Conservation (phyloP, 2,888 invertebrate genomes). For the Mythimna loreyi region DNA sequence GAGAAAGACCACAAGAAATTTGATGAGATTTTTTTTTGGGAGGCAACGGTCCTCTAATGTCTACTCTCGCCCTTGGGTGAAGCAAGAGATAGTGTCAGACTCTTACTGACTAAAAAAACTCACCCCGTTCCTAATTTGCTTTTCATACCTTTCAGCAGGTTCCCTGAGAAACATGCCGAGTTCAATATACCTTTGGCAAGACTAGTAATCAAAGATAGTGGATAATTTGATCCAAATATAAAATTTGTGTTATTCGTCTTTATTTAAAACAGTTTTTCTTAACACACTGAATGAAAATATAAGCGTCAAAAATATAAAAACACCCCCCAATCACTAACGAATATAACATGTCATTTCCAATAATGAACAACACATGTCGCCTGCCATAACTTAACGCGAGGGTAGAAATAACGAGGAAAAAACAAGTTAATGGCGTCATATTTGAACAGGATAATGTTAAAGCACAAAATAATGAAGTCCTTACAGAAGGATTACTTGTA, state of each 20-base stretch:
- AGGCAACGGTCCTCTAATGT: no score
- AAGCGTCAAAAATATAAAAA: slow-evolving; percentile 31
- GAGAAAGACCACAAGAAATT: no score
- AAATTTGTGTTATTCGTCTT: neutral
- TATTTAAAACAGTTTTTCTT: neutral
- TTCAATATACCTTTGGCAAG: no score
- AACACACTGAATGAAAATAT: slow-evolving; percentile 8
- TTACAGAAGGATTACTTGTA: slow-evolving; percentile 25
- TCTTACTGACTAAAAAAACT: no score
- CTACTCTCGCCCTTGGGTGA: no score
- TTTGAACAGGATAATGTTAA: slow-evolving; percentile 50
- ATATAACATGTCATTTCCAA: slow-evolving; percentile 72
- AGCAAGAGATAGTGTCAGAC: no score
- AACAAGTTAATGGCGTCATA: slow-evolving; percentile 58
- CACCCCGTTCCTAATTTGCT: no score
- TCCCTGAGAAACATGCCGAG: neutral
- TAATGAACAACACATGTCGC: slow-evolving; percentile 78
- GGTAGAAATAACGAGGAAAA: slow-evolving; percentile 63
- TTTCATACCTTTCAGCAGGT: no score
- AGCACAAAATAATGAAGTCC: slow-evolving; percentile 33
- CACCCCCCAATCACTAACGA: slow-evolving; percentile 58
- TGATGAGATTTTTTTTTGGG: no score
- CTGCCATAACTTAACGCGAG: slow-evolving; percentile 67
- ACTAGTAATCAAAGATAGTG: no score
- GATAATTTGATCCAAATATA: neutral